Evolutionary conservation across 2,797 vertebrate genomes (phyloP).

Genomic region (Gobionotothen gibberifrons): DNA sequence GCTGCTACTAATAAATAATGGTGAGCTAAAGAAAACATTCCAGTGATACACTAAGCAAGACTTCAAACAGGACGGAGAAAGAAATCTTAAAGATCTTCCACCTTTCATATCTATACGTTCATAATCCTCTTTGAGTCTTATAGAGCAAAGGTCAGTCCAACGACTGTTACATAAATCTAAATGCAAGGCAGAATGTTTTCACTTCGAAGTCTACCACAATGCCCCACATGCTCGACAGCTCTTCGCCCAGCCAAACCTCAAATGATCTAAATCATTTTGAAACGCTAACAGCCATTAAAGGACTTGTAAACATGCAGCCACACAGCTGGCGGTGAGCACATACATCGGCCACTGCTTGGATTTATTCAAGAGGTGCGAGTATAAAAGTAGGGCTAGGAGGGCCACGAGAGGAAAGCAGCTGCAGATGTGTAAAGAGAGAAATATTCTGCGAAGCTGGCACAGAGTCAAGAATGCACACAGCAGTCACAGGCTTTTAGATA

Average conservation of each 20-base stretch:
- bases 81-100: neutral
- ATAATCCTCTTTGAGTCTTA: neutral
- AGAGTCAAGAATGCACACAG: conserved; percentile 78
- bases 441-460: conserved; percentile 72
- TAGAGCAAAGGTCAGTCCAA: neutral
- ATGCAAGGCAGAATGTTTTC: conserved; percentile 12
- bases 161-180: conserved; percentile 9
- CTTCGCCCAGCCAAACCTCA: conserved; percentile 30
- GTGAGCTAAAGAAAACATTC: conserved; percentile 21
- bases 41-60: conserved; percentile 20
- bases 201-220: conserved; percentile 15
- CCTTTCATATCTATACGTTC: neutral
- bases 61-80: neutral
- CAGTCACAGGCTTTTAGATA: conserved; percentile 74
- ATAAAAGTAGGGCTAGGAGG: conserved; percentile 27
- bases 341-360: neutral
- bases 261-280: conserved; percentile 27
- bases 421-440: conserved; percentile 75
- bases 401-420: conserved; percentile 58
- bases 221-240: neutral
- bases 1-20: conserved; percentile 32
- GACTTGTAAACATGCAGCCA: conserved; percentile 37
- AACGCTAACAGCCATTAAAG: conserved; percentile 31
- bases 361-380: conserved; percentile 11
- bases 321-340: conserved; percentile 37